These are phyloP conservation scores for Tachyglossus aculeatus DNA, from an alignment of 2,797 vertebrate genomes.

Conservation along the genomic window DNA sequence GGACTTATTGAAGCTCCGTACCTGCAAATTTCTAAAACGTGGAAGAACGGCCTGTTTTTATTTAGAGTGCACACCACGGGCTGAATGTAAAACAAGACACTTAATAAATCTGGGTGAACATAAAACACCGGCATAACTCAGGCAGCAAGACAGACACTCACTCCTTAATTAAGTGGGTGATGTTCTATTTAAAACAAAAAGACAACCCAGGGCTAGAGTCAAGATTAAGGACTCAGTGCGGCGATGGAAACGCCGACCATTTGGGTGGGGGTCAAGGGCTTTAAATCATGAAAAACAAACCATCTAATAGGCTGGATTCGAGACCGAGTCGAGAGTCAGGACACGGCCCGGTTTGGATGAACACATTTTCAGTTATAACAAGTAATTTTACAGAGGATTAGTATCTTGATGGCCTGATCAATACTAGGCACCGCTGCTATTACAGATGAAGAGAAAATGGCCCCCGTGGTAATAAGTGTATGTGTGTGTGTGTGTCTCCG, in stretches of 20 bases:
- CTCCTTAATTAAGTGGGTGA: slow-evolving; percentile 93
- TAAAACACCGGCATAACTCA: slow-evolving; percentile 78
- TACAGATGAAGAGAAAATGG: slow-evolving; percentile 97
- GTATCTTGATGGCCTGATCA: slow-evolving; percentile 98
- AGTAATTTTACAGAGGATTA: slow-evolving; percentile 98
- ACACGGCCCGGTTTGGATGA: slow-evolving; percentile 81
- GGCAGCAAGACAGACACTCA: slow-evolving; percentile 75
- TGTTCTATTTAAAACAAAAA: slow-evolving; percentile 82
- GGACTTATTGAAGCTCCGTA: slow-evolving; percentile 47
- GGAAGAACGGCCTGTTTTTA: slow-evolving; percentile 72
- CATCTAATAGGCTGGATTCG: slow-evolving; percentile 69
- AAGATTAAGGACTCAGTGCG: slow-evolving; percentile 67
- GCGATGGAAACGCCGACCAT: slow-evolving; percentile 76
- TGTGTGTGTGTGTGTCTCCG: slow-evolving; percentile 87
- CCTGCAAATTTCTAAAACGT: slow-evolving; percentile 39
- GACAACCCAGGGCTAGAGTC: slow-evolving; percentile 73
- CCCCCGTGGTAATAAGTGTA: slow-evolving; percentile 97
- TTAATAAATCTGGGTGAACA: slow-evolving; percentile 77
- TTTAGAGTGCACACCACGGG: slow-evolving; percentile 81
- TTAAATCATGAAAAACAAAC: slow-evolving; percentile 88
- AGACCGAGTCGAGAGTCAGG: slow-evolving; percentile 72
- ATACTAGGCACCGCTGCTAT: slow-evolving; percentile 91
- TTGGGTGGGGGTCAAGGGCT: slow-evolving; percentile 76
- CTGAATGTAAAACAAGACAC: slow-evolving; percentile 71
- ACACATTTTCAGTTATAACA: slow-evolving; percentile 88